Evolutionary conservation across 2,797 vertebrate species (phyloP), one percentile per base, ranked within the genome.

Genomic region (Enteromius unitaeniatus): DNA sequence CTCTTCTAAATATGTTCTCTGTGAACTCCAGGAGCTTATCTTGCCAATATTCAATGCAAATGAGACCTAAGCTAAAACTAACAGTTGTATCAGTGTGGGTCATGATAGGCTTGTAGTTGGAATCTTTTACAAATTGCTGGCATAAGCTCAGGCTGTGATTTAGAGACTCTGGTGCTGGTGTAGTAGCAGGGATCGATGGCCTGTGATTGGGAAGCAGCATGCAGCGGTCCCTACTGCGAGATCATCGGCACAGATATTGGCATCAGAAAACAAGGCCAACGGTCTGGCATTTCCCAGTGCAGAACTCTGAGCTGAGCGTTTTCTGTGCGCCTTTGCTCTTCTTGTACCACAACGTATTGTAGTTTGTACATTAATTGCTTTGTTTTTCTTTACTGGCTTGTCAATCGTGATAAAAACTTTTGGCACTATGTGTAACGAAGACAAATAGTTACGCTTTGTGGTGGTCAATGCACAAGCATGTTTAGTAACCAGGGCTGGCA

Each of bases 111-210:
- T 37, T 88, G 90, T 86, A 47, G 69, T 72, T 81, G 87, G 84
- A 80, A 83, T 90, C 86, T 67, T 67, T 69, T 86, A 84, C 90
- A 90, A 86, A 87, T n/a, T 92, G 90, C 89, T 92, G 90, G 92
- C 85, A 82, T 78, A 90, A 92, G 90, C 88, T 69, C 4, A 84
- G 53, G n/a, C 68, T 81, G 75, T 90, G 90, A 92, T 86, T 77
- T 88, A 93, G 79, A 87, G 86, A 77, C 84, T 81, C 6, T 1
- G 47, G 69, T 81, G 84, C 73, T 82, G 81, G 77, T 84, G 70
- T 86, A 90, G 78, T 86, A 74, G 85, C 69, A 83, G 69, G 85
- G 88, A 92, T 93, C 89, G 14, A 92, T 93, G 89, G 83, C 82
- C 51, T 64, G 84, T 88, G 87, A 89, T 89, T 51, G 84, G 58